Percentiles rank a stretch among this genome's conserved stretches.
Evolutionary conservation across 2,888 invertebrate genomes (phyloP).

Genomic region (Philhelius pedissequus): DNA sequence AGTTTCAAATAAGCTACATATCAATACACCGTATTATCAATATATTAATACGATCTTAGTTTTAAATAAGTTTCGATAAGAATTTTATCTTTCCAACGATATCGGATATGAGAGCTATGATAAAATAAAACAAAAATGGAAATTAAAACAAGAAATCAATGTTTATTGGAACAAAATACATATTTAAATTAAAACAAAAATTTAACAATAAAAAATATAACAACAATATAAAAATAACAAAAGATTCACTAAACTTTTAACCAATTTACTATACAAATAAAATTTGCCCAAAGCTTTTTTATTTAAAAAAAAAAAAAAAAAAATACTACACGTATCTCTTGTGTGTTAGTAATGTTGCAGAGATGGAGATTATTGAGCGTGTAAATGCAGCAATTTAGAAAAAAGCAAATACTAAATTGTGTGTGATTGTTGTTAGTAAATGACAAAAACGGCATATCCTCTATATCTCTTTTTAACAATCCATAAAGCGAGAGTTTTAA

Average conservation of each 20-base stretch:
- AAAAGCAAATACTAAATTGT: slow-evolving; percentile 31
- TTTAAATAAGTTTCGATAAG: background rate
- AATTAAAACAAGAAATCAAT: slow-evolving; percentile 35
- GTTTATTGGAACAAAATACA: slow-evolving; percentile 49
- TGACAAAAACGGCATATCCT: background rate
- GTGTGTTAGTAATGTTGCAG: slow-evolving; percentile 31
- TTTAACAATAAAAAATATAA: slow-evolving; percentile 11
- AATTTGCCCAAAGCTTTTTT: background rate
- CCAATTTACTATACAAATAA: background rate
- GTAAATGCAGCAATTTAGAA: background rate
- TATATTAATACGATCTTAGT: background rate
- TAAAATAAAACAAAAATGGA: slow-evolving; percentile 41
- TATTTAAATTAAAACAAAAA: background rate
- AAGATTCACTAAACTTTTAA: background rate
- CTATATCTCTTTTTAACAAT: slow-evolving; percentile 43
- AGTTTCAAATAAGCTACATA: background rate
- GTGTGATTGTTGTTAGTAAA: slow-evolving; percentile 59
- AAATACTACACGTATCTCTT: background rate
- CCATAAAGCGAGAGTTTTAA: slow-evolving; percentile 61
- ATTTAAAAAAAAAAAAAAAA: background rate
- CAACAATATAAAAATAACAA: slow-evolving; percentile 24
- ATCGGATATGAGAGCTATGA: background rate
- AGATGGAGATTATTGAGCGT: background rate
- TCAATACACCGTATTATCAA: background rate
- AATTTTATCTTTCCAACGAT: background rate